These are phyloP conservation scores for Hirudinaria manillensis DNA, from an alignment of 2,888 invertebrate species.

Conservation along the genomic window DNA sequence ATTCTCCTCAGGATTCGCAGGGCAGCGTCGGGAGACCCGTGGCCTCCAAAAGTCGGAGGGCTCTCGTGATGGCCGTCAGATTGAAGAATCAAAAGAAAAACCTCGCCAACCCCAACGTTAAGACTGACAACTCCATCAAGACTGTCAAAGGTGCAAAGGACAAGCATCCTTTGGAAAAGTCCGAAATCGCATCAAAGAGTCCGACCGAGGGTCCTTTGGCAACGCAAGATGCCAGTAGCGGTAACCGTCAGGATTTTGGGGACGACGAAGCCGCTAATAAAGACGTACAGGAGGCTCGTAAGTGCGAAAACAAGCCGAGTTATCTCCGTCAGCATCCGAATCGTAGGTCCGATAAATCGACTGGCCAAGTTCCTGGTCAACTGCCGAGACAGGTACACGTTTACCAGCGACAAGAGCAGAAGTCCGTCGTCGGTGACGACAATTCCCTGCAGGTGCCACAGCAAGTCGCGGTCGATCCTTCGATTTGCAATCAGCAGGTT, in stretches of 20 bases:
- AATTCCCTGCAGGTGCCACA: neutral
- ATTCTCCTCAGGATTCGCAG: neutral
- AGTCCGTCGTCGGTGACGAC: neutral
- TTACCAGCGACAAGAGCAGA: neutral
- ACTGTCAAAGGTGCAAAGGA: neutral
- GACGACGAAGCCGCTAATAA: neutral
- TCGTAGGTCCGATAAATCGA: neutral
- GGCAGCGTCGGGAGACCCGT: neutral
- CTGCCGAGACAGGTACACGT: neutral
- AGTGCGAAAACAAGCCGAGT: neutral
- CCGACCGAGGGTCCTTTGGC: neutral
- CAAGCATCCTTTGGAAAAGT: neutral
- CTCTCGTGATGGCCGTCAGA: neutral
- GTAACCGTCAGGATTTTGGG: neutral
- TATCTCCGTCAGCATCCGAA: slow-evolving; percentile 4
- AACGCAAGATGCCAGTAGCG: neutral
- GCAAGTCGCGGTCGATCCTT: neutral
- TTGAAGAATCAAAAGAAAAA: neutral
- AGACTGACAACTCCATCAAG: neutral
- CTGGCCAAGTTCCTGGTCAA: neutral
- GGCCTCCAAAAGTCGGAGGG: neutral
- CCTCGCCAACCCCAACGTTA: too few relatives aligned
- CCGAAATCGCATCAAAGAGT: neutral
- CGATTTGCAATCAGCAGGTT: neutral
- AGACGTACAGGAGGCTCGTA: neutral